A percentile compares a stretch with the other conserved stretches of the same genome.
These are phyloP conservation scores for Cantharis rufa DNA, from an alignment of 2,888 invertebrate genomes.

Conservation along the genomic window DNA sequence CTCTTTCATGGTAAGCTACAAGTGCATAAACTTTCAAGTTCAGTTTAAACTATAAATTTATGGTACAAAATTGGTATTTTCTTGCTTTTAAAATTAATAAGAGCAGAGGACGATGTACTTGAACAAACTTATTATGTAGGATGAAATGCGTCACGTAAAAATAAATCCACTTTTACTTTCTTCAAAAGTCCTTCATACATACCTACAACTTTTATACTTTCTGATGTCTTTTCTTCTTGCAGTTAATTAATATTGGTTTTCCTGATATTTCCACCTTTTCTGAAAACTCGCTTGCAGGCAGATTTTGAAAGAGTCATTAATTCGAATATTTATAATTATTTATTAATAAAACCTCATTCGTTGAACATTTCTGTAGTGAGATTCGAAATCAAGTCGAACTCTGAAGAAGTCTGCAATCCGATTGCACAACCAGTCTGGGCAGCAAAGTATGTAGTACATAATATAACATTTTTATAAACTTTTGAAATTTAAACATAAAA, in stretches of 20 bases:
- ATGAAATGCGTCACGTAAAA: neutral
- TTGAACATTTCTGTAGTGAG: too few species aligned
- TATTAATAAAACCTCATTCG: neutral
- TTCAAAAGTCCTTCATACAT: neutral
- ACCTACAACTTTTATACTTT: neutral
- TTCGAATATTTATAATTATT: too few species aligned
- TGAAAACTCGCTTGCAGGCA: neutral
- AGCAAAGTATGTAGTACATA: neutral
- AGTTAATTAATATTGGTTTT: neutral
- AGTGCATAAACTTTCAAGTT: neutral
- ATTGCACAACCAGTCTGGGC: neutral
- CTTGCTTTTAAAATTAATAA: neutral
- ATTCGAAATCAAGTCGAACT: neutral
- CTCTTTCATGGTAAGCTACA: neutral
- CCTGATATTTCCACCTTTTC: neutral
- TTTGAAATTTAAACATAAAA: neutral
- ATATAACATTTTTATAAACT: too few species aligned
- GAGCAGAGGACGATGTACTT: neutral
- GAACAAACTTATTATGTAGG: neutral
- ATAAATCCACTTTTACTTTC: neutral
- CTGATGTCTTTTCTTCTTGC: neutral
- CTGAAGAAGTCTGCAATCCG: neutral
- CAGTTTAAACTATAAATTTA: neutral
- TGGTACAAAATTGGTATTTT: neutral
- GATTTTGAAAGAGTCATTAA: neutral